Conservation (phyloP, 2,888 invertebrate genomes). For the Eueremaeus valkanovi region DNA sequence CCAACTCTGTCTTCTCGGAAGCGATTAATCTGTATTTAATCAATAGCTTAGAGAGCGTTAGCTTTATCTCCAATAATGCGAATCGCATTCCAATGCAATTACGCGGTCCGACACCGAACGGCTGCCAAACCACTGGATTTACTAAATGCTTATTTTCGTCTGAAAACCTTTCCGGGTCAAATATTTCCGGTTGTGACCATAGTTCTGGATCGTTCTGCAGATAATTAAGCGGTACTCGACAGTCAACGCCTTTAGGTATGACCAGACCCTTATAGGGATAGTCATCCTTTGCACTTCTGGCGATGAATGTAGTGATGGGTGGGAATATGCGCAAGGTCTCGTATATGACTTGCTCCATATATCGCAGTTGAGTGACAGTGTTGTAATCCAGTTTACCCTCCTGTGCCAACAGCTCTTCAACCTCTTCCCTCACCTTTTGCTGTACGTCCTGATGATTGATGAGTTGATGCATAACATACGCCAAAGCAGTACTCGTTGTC, state of each 20-base stretch:
- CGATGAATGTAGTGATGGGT: conserved; percentile 45
- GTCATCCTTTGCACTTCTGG: conserved; percentile 39
- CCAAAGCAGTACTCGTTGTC: conserved; percentile 44
- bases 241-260: conserved; percentile 46
- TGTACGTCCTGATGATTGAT: conserved; percentile 43
- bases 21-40: conserved; percentile 42
- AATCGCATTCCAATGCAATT: conserved; percentile 46
- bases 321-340: conserved; percentile 45
- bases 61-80: conserved; percentile 45
- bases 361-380: conserved; percentile 42
- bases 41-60: conserved; percentile 43
- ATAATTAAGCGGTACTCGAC: conserved; percentile 47
- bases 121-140: conserved; percentile 41
- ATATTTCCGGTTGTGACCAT: conserved; percentile 48
- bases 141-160: not conserved
- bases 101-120: conserved; percentile 46
- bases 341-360: conserved; percentile 43
- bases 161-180: conserved; percentile 48
- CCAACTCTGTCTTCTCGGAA: conserved; percentile 42
- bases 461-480: conserved; percentile 43
- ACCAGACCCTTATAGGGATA: conserved; percentile 37
- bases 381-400: conserved; percentile 44
- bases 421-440: conserved; percentile 42
- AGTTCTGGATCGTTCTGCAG: conserved; percentile 48
- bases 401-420: not conserved